Evolutionary conservation across 2,113 vertebrate species (phyloP), one percentile per base, ranked within the genome.

Genomic region (Vombatus ursinus): DNA sequence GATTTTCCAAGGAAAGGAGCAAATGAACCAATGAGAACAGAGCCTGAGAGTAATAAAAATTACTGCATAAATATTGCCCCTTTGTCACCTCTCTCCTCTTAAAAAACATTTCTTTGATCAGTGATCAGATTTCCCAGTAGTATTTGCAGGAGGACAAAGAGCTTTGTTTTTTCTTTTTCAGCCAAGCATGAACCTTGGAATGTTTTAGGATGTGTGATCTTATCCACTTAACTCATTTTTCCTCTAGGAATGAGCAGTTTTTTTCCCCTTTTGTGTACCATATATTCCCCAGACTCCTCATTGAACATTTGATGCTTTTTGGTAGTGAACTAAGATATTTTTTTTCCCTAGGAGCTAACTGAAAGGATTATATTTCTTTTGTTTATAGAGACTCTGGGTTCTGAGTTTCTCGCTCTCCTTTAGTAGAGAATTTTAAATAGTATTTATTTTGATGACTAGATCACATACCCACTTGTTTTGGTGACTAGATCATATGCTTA

Each of bases 321-420:
- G 52, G 24, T 37, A 57, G 49, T 57, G 94, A 95, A 16, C n/a
- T 50, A 25, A 91, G 37, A 90, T 77, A 8, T 8, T 2, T 1
- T 2, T 1, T 61, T 5, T 2, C 52, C 89, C 26, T 28, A 93
- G 25, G 92, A 48, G 57, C 31, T 92, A 37, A 57, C 8, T 91
- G 28, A 84, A 22, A 84, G n/a, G 28, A 44, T 77, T 50, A 77
- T 48, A 28, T 93, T 97, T 92, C 57, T 91, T 93, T 77, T 95
- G 37, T 96, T 96, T 96, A 61, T 94, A 97, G 95, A 92, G 19
- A 23, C 19, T 94, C 90, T 48, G 47, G 28, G 23, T 50, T 93
- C 37, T 44, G 68, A 84, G 7, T 44, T 84, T 84, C n/a, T 84
- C 44, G 68, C 14, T 84, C 16, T 44, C 16, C 19, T 84, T 44